Base-by-base conservation (phyloP, 2,888 invertebrate genomes). In the Torymus aiolomorphi region DNA sequence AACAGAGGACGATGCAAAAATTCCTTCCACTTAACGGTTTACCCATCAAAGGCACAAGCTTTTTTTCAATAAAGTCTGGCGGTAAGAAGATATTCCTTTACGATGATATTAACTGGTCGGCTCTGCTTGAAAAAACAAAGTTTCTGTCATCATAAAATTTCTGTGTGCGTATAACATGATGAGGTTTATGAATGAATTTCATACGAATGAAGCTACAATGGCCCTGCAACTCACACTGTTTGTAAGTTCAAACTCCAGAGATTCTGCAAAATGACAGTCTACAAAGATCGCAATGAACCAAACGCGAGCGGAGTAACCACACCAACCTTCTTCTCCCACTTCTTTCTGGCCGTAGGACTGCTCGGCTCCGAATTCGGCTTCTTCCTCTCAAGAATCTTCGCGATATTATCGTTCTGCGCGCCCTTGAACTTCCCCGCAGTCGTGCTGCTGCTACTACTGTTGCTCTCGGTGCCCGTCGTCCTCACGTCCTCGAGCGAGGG, bases 401-500 rank as follows among this genome's bases (percentile, higher is more conserved):
- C 87, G 74, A 90, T 89, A 72, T 88, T 88, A 83, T 89, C 90
- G 78, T 90, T 90, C 80, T 86, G 88, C 1, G 89, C 88, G 0
- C 87, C 87, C 61, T 89, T 89, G 79, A 88, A 89, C 78, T 88
- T 88, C 8, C 42, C 42, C 42, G 42, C 42, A 42, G 42, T 42
- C 42, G 42, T 42, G 8, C 80, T 18, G 90, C 71, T 82, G 91
- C 92, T 67, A 90, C 93, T 83, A n/a, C 87, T 84, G 18, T 87
- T 86, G 61, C 87, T 87, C 78, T 87, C 88, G 54, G 96, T 51
- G 42, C 13, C 2, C 16, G 42, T 94, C 0, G 95, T 94, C 24
- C 88, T 86, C 5, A 90, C 89, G 65, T 90, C 90, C 83, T 90
- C 90, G 61, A 96, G 94, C 0, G 95, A 95, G 1, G 95, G 94